phyloP scores from a whole-genome alignment of 2,888 invertebrate species.

The Nephrotoma flavescens region DNA sequence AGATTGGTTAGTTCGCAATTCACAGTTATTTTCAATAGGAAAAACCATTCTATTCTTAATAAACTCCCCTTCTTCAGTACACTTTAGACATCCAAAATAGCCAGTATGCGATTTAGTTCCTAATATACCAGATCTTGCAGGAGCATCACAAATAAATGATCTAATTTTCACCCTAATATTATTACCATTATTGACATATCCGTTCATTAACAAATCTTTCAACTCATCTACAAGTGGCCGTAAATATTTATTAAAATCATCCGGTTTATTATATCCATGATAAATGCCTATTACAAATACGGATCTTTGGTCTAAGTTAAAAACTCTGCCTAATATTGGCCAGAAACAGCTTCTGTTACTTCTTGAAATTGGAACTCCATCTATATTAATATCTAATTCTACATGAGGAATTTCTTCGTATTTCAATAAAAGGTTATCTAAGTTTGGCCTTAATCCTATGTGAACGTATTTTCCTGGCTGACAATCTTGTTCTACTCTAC shows the following conservation, averaged over 20 bases:
- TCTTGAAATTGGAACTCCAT: constrained; percentile 8
- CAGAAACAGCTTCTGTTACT: constrained; percentile 5
- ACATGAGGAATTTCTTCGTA: not conserved
- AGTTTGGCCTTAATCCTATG: not conserved
- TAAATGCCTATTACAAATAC: not conserved
- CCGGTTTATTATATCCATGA: not conserved
- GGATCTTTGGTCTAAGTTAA: not conserved
- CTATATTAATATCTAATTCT: constrained; percentile 8
- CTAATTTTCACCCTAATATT: constrained; percentile 4
- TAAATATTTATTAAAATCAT: not conserved
- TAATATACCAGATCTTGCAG: constrained; percentile 8
- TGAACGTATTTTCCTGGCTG: not conserved
- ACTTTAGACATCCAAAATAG: constrained; percentile 4
- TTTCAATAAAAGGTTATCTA: not conserved
- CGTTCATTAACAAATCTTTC: not conserved
- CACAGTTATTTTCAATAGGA: constrained; percentile 3
- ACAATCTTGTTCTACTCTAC: not conserved
- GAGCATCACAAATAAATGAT: constrained; percentile 9
- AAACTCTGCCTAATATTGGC: not conserved
- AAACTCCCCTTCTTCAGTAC: constrained; percentile 10
- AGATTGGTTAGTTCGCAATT: constrained; percentile 3
- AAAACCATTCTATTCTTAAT: constrained; percentile 10
- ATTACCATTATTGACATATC: not conserved
- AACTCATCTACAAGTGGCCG: not conserved
- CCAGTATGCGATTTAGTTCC: not conserved